Percentiles rank a stretch among this genome's conserved stretches.
Evolutionary conservation across 2,888 invertebrate species (phyloP).

Genomic region (Cylloceria caligata): DNA sequence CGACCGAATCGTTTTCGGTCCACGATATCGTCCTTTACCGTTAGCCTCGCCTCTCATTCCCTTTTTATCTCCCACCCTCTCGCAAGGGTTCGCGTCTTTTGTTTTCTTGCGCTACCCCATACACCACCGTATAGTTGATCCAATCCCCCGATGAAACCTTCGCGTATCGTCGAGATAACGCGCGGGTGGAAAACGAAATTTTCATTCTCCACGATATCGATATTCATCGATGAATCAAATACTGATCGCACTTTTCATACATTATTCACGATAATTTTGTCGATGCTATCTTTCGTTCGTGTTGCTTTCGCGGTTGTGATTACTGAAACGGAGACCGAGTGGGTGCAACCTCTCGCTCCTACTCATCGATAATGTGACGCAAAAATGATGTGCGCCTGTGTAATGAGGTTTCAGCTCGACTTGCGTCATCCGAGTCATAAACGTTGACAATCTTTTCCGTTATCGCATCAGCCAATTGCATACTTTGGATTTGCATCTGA

Average conservation of each 20-base stretch:
- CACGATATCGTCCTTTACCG: constrained; percentile 62
- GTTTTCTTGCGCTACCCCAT: constrained; percentile 23
- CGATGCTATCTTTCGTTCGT: too few species aligned
- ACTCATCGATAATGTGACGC: too few species aligned
- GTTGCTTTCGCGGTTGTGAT: not conserved
- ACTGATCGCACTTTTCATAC: constrained; percentile 5
- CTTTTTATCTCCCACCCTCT: constrained; percentile 61
- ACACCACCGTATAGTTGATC: not conserved
- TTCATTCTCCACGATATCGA: not conserved
- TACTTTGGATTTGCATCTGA: too few species aligned
- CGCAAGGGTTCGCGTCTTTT: constrained; percentile 45
- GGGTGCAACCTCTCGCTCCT: too few species aligned
- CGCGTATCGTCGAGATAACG: not conserved
- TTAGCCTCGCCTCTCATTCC: constrained; percentile 56
- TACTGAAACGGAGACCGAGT: too few species aligned
- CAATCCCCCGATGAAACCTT: not conserved
- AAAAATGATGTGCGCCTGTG: too few species aligned
- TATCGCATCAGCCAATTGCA: too few species aligned
- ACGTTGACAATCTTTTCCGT: too few species aligned
- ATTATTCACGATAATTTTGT: not conserved
- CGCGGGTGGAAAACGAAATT: constrained; percentile 4
- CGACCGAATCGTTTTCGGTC: constrained; percentile 78
- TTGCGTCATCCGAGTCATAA: too few species aligned
- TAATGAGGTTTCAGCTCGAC: too few species aligned
- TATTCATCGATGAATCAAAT: not conserved